Percentiles rank a stretch among this genome's conserved stretches.
These are phyloP conservation scores for Campoplex capitator DNA, from an alignment of 2,888 invertebrate species.

Conservation along the genomic window DNA sequence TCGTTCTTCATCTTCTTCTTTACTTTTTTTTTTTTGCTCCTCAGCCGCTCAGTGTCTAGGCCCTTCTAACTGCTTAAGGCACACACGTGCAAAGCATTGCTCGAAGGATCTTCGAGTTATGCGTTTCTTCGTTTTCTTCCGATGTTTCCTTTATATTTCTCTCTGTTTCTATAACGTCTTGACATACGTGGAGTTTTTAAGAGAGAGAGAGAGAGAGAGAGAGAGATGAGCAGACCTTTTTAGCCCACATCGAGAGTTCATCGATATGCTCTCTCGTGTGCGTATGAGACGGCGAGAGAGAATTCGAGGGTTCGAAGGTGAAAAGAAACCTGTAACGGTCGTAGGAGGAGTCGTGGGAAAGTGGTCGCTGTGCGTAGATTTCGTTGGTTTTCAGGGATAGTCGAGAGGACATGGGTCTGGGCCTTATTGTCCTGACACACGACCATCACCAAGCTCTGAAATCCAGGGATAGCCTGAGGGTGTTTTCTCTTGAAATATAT, in stretches of 20 bases:
- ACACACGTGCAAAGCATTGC: conserved; percentile 63
- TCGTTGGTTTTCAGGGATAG: conserved; percentile 70
- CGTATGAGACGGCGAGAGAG: conserved; percentile 22
- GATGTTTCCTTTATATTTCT: conserved; percentile 28
- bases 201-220: background rate
- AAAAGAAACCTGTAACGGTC: conserved; percentile 81
- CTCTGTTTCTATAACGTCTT: conserved; percentile 47
- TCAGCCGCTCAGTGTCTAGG: conserved; percentile 33
- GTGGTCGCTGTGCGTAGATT: conserved; percentile 74
- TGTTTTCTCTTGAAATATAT: conserved; percentile 18
- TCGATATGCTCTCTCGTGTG: conserved; percentile 8
- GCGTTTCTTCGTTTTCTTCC: conserved; percentile 59
- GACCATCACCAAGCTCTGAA: conserved; percentile 67
- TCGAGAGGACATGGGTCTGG: conserved; percentile 70
- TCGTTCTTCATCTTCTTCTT: conserved; percentile 55
- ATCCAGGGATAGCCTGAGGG: conserved; percentile 15
- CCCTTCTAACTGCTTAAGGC: conserved; percentile 28
- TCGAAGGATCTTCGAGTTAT: conserved; percentile 49
- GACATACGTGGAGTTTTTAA: conserved; percentile 47
- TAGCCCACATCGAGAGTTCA: background rate
- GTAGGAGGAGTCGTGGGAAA: conserved; percentile 83
- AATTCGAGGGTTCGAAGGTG: conserved; percentile 71
- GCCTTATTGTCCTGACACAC: conserved; percentile 78
- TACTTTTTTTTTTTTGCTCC: conserved; percentile 8
- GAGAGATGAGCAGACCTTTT: conserved; percentile 36